These are phyloP conservation scores for Pipra filicauda DNA, from an alignment of 2,113 vertebrate genomes.

Conservation along the genomic window DNA sequence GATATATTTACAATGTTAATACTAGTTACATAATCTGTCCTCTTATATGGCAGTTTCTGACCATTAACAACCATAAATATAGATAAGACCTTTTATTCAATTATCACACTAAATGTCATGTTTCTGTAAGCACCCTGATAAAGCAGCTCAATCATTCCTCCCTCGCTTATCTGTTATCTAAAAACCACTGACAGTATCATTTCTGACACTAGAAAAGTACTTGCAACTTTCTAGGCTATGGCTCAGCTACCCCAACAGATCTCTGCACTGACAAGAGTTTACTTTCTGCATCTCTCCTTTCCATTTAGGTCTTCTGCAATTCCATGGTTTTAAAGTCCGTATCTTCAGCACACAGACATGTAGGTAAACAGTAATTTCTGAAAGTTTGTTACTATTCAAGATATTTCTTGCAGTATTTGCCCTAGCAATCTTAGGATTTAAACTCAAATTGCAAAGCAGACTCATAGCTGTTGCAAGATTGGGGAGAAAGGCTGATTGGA, in stretches of 20 bases:
- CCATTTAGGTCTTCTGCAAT: background rate
- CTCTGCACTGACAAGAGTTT: background rate
- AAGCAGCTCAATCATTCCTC: constrained; percentile 1
- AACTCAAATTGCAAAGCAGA: background rate
- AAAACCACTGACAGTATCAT: background rate
- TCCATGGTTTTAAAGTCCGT: background rate
- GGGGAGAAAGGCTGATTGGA: background rate
- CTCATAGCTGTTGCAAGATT: background rate
- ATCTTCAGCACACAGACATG: background rate
- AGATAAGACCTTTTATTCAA: constrained; percentile 15
- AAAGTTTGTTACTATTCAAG: background rate
- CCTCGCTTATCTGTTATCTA: background rate
- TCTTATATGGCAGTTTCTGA: constrained; percentile 4
- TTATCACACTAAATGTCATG: background rate
- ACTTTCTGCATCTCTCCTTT: background rate
- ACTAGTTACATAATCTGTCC: background rate
- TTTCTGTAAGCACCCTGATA: constrained; percentile 32
- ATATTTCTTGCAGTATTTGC: background rate
- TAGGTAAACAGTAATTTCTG: background rate
- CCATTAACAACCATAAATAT: background rate
- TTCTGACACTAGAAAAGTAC: background rate
- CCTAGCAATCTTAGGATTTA: background rate
- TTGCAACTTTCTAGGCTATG: background rate
- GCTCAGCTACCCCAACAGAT: background rate
- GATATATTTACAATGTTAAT: background rate